phyloP scores from a whole-genome alignment of 2,888 invertebrate genomes.

The Eretmocerus hayati region DNA sequence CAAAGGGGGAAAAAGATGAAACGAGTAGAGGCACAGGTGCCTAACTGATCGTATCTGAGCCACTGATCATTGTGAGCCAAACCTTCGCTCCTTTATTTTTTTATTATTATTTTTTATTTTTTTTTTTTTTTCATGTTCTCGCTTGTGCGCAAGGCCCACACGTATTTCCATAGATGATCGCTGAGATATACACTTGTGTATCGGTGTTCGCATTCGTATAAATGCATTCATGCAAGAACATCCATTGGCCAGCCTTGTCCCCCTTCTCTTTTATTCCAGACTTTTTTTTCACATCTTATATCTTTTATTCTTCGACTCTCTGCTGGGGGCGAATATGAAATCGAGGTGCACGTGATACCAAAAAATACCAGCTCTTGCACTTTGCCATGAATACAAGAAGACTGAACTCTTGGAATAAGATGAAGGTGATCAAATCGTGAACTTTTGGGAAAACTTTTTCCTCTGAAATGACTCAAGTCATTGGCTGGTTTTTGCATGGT shows the following conservation, averaged over 20 bases:
- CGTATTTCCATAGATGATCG: slow-evolving; percentile 44
- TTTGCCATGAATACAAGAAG: no score
- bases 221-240: background rate
- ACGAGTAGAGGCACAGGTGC: slow-evolving; percentile 44
- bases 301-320: no score
- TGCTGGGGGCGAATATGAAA: slow-evolving; percentile 23
- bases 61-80: slow-evolving; percentile 42
- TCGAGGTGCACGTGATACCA: slow-evolving; percentile 27
- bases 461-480: no score
- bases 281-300: background rate
- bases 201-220: background rate
- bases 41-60: slow-evolving; percentile 40
- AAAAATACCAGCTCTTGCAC: no score
- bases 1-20: no score
- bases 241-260: background rate
- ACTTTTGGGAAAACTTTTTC: no score
- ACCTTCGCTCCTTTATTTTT: no score
- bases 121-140: no score
- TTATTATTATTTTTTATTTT: no score
- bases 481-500: no score
- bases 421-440: no score
- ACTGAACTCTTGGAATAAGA: no score
- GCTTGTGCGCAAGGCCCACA: slow-evolving; percentile 26
- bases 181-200: slow-evolving; percentile 22
- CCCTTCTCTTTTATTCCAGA: background rate